A percentile compares a stretch with the other conserved stretches of the same genome.
Evolutionary conservation across 2,797 vertebrate species (phyloP).

Genomic region (Chanos chanos): DNA sequence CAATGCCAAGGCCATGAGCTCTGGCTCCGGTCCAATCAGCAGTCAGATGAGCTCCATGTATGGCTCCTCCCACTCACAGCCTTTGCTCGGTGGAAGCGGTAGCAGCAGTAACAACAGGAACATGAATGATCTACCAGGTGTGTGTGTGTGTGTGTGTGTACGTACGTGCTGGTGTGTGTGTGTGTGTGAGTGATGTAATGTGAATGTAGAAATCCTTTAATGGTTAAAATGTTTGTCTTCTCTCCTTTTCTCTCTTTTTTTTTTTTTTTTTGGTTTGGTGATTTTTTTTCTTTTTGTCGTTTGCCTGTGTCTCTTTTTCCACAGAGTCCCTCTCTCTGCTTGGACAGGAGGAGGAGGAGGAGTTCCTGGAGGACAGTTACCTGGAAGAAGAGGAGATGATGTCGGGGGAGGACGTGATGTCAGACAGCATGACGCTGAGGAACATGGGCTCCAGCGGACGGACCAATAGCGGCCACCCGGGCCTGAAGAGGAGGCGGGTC

Average conservation of each 20-base stretch:
- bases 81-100: slow-evolving; percentile 53
- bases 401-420: slow-evolving; percentile 66
- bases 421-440: slow-evolving; percentile 55
- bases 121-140: slow-evolving; percentile 59
- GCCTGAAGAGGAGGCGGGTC: slow-evolving; percentile 71
- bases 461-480: slow-evolving; percentile 53
- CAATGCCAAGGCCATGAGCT: slow-evolving; percentile 62
- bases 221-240: background rate
- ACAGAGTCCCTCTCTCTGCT: slow-evolving; percentile 68
- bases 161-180: background rate
- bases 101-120: slow-evolving; percentile 55
- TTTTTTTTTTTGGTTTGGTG: background rate
- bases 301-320: background rate
- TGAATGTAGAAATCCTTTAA: too few species aligned
- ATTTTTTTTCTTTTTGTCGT: too few species aligned
- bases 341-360: slow-evolving; percentile 70
- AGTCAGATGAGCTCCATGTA: slow-evolving; percentile 69
- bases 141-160: background rate
- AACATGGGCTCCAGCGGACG: slow-evolving; percentile 33
- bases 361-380: slow-evolving; percentile 70
- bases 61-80: slow-evolving; percentile 63
- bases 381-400: slow-evolving; percentile 74
- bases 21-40: slow-evolving; percentile 55
- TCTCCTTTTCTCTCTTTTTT: too few species aligned
- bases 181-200: too few species aligned